Conservation (phyloP, 2,797 vertebrate species). For the Sorex maritimensis region DNA sequence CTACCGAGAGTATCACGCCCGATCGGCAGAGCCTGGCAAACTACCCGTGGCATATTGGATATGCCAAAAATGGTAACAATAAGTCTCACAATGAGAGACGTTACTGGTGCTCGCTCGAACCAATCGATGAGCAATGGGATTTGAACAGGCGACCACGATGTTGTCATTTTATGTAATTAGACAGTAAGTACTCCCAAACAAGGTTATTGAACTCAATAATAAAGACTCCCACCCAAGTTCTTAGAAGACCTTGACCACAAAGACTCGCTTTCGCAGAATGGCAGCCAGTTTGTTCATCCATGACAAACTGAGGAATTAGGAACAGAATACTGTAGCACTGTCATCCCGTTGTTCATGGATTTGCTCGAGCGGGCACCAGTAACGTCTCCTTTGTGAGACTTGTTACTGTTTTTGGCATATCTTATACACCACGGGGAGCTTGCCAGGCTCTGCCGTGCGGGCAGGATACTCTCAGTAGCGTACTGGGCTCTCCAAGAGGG, state of each 20-base stretch:
- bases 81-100: too few relatives aligned
- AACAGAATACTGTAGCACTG: background rate
- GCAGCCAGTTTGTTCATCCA: slow-evolving; percentile 78
- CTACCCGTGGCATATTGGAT: too few relatives aligned
- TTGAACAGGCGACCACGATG: background rate
- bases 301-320: slow-evolving; percentile 65
- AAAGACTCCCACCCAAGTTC: background rate
- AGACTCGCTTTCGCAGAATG: slow-evolving; percentile 41
- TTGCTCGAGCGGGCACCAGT: background rate
- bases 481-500: too few relatives aligned
- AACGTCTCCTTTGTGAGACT: too few relatives aligned
- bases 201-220: background rate
- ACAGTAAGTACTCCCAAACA: background rate
- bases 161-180: background rate
- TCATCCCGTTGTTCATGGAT: background rate
- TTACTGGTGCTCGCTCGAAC: too few relatives aligned
- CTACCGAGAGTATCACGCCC: too few relatives aligned
- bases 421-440: too few relatives aligned
- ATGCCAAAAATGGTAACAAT: too few relatives aligned
- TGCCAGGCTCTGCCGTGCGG: too few relatives aligned
- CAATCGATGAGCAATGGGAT: background rate
- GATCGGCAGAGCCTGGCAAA: too few relatives aligned
- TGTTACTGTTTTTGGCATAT: too few relatives aligned
- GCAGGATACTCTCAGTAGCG: too few relatives aligned
- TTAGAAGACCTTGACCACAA: background rate